These are phyloP conservation scores for Hypotaenidia philippensis DNA, from an alignment of 2,797 vertebrate genomes.

Conservation along the genomic window DNA sequence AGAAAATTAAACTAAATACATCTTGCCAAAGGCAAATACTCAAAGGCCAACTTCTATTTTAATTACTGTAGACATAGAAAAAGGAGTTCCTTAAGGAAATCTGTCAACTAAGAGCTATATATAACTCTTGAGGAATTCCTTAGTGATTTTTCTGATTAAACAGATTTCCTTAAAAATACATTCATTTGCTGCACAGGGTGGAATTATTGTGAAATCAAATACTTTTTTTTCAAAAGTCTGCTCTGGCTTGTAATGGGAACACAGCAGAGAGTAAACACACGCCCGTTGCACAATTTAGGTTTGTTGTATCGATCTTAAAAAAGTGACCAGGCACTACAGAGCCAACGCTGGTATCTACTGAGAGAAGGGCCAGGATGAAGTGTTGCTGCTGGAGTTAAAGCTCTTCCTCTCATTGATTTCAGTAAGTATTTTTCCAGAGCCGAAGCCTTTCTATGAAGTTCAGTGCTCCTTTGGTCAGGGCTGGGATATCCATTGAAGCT, in stretches of 20 bases:
- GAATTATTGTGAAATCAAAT: conserved; percentile 65
- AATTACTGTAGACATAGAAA: conserved; percentile 63
- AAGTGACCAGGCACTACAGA: conserved; percentile 26
- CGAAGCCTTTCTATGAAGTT: conserved; percentile 1
- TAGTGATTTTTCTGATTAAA: conserved; percentile 64
- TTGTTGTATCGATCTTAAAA: conserved; percentile 39
- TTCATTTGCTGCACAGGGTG: conserved; percentile 32
- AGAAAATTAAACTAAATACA: conserved; percentile 67
- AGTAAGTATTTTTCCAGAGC: conserved; percentile 38
- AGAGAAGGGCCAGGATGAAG: background rate
- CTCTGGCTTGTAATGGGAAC: conserved; percentile 20
- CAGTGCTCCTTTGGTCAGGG: background rate
- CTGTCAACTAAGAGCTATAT: conserved; percentile 63
- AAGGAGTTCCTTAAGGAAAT: conserved; percentile 53
- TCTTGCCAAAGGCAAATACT: conserved; percentile 65
- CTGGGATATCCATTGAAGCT: conserved; percentile 15
- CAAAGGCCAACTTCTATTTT: conserved; percentile 62
- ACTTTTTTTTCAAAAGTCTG: conserved; percentile 45
- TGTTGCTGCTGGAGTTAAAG: conserved; percentile 20
- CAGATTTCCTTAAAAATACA: conserved; percentile 65
- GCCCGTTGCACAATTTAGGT: background rate
- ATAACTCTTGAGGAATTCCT: conserved; percentile 67
- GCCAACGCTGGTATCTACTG: background rate
- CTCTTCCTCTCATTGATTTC: conserved; percentile 25
- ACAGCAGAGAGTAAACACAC: conserved; percentile 1